Evolutionary conservation across 2,888 invertebrate species (phyloP).

Genomic region (Pteria penguin): DNA sequence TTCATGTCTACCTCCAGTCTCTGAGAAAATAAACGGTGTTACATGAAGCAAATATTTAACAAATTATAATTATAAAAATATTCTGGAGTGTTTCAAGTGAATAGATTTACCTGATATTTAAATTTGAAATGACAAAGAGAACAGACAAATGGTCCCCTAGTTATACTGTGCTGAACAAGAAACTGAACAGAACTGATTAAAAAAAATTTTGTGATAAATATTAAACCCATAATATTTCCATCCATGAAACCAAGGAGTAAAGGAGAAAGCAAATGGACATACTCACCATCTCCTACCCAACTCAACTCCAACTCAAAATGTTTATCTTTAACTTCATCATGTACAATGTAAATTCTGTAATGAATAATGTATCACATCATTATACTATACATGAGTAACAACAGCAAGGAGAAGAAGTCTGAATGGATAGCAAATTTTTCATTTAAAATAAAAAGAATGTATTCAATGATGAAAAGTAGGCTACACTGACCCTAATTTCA

Average conservation of each 20-base stretch:
- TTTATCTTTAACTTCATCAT: conserved; percentile 93
- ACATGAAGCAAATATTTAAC: background rate
- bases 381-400: background rate
- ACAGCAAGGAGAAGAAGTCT: no score
- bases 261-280: background rate
- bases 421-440: no score
- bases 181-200: no score
- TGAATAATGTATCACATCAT: conserved; percentile 18
- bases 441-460: no score
- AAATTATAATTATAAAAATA: background rate
- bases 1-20: conserved; percentile 88
- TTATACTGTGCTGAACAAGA: no score
- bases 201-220: no score
- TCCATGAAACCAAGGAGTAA: background rate
- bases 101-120: no score
- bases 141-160: no score
- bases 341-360: conserved; percentile 81
- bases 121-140: no score
- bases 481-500: no score
- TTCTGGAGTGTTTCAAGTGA: background rate
- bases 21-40: conserved; percentile 63
- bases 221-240: no score
- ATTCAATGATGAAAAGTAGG: no score
- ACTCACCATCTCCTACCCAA: conserved; percentile 89
- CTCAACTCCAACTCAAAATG: conserved; percentile 97